Evolutionary conservation across 2,113 vertebrate genomes (phyloP).

Genomic region (Lipophrys pholis): DNA sequence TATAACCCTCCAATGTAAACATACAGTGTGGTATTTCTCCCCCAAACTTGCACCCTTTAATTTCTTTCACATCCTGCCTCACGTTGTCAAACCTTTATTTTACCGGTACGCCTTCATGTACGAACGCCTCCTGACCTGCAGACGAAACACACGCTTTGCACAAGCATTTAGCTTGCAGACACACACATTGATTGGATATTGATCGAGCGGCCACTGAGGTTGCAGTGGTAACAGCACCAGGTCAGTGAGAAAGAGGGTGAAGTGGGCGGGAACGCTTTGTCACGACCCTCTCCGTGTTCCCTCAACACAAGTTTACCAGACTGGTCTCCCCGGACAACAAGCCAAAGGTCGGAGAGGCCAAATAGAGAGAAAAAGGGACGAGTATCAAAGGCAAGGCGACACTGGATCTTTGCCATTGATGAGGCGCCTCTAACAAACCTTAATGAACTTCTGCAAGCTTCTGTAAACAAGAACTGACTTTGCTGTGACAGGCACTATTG

Average conservation of each 20-base stretch:
- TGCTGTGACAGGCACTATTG: not conserved
- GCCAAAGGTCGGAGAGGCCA: not conserved
- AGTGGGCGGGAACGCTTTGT: slow-evolving; percentile 12
- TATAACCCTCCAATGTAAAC: not conserved
- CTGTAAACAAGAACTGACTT: not conserved
- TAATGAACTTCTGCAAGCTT: not conserved
- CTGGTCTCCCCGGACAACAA: not conserved
- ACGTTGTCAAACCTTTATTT: not conserved
- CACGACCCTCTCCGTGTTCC: not conserved
- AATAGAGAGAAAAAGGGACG: not conserved
- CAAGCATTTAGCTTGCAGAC: slow-evolving; percentile 26
- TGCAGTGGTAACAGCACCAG: not conserved
- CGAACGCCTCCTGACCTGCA: slow-evolving; percentile 24
- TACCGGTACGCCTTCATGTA: not conserved
- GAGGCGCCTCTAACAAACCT: no score
- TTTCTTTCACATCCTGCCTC: not conserved
- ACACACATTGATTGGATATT: slow-evolving; percentile 48
- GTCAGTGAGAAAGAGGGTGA: not conserved
- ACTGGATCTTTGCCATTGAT: no score
- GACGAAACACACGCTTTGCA: slow-evolving; percentile 10
- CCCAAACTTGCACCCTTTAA: not conserved
- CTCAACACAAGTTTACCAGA: not conserved
- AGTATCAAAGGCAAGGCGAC: no score
- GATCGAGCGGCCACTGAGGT: slow-evolving; percentile 30
- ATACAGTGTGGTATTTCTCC: not conserved